Evolutionary conservation across 2,113 vertebrate genomes (phyloP), one percentile per base, ranked within the genome.

Genomic region (Melanerpes aurifrons): DNA sequence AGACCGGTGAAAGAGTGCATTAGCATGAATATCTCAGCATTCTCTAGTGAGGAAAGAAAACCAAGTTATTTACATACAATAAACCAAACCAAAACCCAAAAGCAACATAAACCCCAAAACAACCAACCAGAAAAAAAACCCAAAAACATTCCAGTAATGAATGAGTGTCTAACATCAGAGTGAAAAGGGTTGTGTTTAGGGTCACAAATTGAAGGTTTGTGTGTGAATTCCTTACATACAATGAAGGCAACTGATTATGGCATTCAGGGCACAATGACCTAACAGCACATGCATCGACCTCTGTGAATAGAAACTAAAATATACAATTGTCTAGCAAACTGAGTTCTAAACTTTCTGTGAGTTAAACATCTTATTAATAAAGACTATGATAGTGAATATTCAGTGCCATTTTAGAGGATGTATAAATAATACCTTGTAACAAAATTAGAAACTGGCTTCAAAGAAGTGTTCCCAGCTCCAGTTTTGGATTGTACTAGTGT

Each of bases 51-150:
- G 64, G 58, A 76, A 89, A 90, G 59, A 92, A 89, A 93, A 94
- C 48, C 50, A 76, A 72, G 50, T 84, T 89, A 94, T 93, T 95
- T 87, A 77, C 79, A 93, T 91, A 61, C 82, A 90, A 86, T 75
- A 92, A 90, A n/a, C n/a, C n/a, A n/a, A n/a, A n/a, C n/a, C n/a
- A n/a, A n/a, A n/a, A n/a, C n/a, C n/a, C n/a, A n/a, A 43, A 43
- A 45, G 6, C 13, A 45, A 45, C 14, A 45, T 15, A 45, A 45
- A 15, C 43, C n/a, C n/a, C n/a, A n/a, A n/a, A 45, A 45, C 43
- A 45, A 45, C 43, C 14, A 45, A n/a, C n/a, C n/a, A 45, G 5
- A 45, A 45, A 45, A 9, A 50, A 53, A 24, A 18, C 47, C 47
- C n/a, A 16, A 53, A 53, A 53, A 24, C 15, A 80, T 75, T 87